Conservation (phyloP, 2,797 vertebrate species). For the Chaetodon trifasciatus region DNA sequence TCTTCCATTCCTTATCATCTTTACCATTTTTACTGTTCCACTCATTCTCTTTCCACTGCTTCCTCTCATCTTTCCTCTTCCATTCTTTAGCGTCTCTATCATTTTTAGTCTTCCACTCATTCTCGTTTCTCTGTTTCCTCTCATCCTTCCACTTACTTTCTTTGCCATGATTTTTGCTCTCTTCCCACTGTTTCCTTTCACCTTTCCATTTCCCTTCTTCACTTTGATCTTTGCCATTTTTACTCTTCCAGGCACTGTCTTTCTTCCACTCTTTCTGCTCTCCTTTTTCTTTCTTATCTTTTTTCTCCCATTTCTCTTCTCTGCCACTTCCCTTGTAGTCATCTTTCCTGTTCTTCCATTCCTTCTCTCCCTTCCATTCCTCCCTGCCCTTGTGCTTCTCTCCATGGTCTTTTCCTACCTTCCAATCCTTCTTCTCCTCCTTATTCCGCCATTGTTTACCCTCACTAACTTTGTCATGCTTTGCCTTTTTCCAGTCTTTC, state of each 20-base stretch:
- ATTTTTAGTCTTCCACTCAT: constrained; percentile 43
- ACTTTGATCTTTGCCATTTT: constrained; percentile 43
- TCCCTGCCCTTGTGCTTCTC: constrained; percentile 43
- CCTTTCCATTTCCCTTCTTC: constrained; percentile 52
- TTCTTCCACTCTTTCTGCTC: constrained; percentile 63
- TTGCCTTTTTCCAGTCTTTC: constrained; percentile 57
- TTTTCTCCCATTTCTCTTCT: constrained; percentile 58
- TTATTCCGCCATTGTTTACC: constrained; percentile 49
- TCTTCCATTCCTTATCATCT: constrained; percentile 4
- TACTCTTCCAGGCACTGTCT: constrained; percentile 41
- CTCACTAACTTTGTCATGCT: constrained; percentile 52
- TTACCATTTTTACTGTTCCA: constrained; percentile 48
- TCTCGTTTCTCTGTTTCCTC: constrained; percentile 34
- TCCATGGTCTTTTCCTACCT: constrained; percentile 43
- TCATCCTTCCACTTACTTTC: constrained; percentile 44
- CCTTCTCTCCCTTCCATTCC: constrained; percentile 57
- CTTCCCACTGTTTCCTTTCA: constrained; percentile 60
- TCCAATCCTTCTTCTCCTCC: constrained; percentile 56
- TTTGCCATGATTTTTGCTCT: constrained; percentile 31
- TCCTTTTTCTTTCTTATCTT: constrained; percentile 63
- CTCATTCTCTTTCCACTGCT: constrained; percentile 5
- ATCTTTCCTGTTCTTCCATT: constrained; percentile 64
- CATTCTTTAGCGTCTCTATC: constrained; percentile 50
- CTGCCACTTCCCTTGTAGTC: constrained; percentile 46
- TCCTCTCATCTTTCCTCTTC: constrained; percentile 35